Conservation (phyloP, 2,113 vertebrate genomes). For the Mormyrus lacerda region DNA sequence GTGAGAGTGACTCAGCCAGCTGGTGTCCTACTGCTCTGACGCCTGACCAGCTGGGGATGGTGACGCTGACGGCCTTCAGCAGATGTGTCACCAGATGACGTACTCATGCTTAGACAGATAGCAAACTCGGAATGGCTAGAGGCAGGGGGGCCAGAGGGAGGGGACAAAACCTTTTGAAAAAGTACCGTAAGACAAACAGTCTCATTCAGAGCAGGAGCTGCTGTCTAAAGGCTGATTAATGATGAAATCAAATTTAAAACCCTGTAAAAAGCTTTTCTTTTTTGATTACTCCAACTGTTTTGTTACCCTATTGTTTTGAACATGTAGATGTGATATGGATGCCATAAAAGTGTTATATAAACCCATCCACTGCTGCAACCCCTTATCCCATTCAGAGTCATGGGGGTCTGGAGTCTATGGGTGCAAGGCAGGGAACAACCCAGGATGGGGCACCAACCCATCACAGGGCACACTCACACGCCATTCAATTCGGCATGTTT, state of each 20-base stretch:
- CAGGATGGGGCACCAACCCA: no score
- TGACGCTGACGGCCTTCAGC: background rate
- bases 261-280: background rate
- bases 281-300: background rate
- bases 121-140: background rate
- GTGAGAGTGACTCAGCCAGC: background rate
- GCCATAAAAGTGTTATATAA: no score
- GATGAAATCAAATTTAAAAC: background rate
- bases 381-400: no score
- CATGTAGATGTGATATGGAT: background rate
- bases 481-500: no score
- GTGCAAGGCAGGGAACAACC: no score
- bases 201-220: background rate
- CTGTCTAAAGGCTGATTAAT: no score
- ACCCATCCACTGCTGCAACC: no score
- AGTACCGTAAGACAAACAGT: background rate
- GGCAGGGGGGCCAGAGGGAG: no score
- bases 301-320: background rate
- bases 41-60: background rate
- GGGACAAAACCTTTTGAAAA: background rate
- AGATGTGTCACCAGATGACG: background rate
- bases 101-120: background rate
- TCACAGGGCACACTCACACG: no score
- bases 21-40: background rate
- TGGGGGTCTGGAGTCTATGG: no score